Base-by-base conservation (phyloP, 2,888 invertebrate genomes). In the Zootermopsis nevadensis region DNA sequence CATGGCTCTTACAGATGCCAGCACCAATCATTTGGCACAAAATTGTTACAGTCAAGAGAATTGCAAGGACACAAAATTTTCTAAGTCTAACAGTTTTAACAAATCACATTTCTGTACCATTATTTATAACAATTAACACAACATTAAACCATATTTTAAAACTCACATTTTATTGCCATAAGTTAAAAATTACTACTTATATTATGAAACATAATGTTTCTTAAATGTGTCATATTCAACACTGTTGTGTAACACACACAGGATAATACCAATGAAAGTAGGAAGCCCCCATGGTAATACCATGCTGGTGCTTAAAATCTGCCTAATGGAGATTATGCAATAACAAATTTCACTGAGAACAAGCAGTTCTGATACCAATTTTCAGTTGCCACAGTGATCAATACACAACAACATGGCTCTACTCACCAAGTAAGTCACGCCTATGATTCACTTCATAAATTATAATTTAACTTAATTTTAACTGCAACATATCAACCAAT, bases 341-440 rank as follows among this genome's bases (percentile, higher is more conserved):
- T 19, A 0, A 33, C 22, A 31, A 33, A 31, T 69, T 33, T 69
- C 69, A 69, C 31, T 69, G 19, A 0, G 31, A 33, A 31, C 10
- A 15, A 69, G 33, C 33, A n/a, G 60, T 19, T 31, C 4, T 15
- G 12, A 31, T 6, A 3, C 31, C 33, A 33, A n/a, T 22, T 69
- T 30, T 69, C 33, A 69, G 69, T 69, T 33, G 69, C 24, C 30
- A 33, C 31, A 27, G 31, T 69, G 69, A 69, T 69, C 69, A 69
- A 7, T 69, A 31, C 31, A 69, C 31, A 19, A 33, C 69, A 69
- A 19, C 31, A 69, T 69, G 69, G 7, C 69, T 69, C 33, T 33
- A n/a, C 30, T 69, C 22, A 22, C 69, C 22, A 69, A 30, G 69
- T 69, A 69, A 33, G 69, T 69, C 60, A 60, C 60, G 33, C 15